Percentiles rank a stretch among this genome's conserved stretches.
phyloP scores from a whole-genome alignment of 64 coral and sea anemone species.

The Platygyra sinensis region DNA sequence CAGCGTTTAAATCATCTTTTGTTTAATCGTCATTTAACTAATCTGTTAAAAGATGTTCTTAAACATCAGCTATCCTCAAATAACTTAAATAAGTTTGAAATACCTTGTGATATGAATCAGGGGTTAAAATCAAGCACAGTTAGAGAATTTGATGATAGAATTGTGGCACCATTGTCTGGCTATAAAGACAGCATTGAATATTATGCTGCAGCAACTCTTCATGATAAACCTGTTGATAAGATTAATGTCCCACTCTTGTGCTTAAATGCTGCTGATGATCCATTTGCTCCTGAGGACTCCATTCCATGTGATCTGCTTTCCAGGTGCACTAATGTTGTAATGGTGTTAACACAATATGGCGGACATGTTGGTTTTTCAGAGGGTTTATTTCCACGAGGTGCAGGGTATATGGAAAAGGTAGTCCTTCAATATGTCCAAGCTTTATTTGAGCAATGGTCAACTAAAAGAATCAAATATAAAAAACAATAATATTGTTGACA shows the following conservation, averaged over 20 bases:
- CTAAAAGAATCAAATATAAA: background rate
- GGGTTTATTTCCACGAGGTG: constrained; percentile 74
- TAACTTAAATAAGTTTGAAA: background rate
- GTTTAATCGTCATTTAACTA: constrained; percentile 87
- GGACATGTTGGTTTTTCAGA: constrained; percentile 88
- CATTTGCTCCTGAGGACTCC: constrained; percentile 78
- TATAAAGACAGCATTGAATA: constrained; percentile 77
- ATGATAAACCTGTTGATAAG: constrained; percentile 71
- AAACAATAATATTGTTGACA: no score
- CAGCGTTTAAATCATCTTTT: constrained; percentile 74
- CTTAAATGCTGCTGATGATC: constrained; percentile 86
- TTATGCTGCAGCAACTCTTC: constrained; percentile 79
- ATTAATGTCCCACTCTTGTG: constrained; percentile 80
- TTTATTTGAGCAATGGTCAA: constrained; percentile 42
- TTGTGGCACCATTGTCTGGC: constrained; percentile 94
- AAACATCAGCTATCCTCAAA: constrained; percentile 34
- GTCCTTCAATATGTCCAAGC: constrained; percentile 66
- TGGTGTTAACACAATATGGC: constrained; percentile 74
- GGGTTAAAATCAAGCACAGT: constrained; percentile 58
- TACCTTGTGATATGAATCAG: constrained; percentile 48
- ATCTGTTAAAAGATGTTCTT: constrained; percentile 56
- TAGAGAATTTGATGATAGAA: constrained; percentile 77
- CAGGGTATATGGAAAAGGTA: constrained; percentile 78
- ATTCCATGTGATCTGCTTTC: constrained; percentile 73
- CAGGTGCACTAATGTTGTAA: constrained; percentile 73